Conservation (phyloP, 1,140 invertebrate species). For the Atopsyche davidsoni region DNA sequence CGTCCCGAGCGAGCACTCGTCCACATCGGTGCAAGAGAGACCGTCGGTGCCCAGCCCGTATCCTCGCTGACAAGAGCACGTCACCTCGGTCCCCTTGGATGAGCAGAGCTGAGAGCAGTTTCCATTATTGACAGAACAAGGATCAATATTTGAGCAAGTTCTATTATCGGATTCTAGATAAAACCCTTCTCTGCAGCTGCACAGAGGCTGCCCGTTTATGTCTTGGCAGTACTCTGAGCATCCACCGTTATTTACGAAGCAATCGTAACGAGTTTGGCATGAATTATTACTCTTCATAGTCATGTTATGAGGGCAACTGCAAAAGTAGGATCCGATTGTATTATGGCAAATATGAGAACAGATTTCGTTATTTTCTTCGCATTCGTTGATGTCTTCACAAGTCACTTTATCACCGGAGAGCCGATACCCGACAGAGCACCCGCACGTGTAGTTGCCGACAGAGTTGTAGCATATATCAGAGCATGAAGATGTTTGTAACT, state of each 20-base stretch:
- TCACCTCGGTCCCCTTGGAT: constrained; percentile 41
- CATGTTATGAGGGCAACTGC: constrained; percentile 57
- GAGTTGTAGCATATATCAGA: constrained; percentile 69
- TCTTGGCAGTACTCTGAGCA: constrained; percentile 45
- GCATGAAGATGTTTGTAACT: constrained; percentile 63
- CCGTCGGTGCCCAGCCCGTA: constrained; percentile 36
- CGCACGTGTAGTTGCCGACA: constrained; percentile 65
- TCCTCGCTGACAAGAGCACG: constrained; percentile 50
- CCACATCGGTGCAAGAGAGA: constrained; percentile 49
- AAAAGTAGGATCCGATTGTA: constrained; percentile 63
- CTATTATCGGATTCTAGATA: constrained; percentile 39
- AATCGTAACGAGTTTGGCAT: constrained; percentile 55
- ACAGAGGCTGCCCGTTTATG: constrained; percentile 40
- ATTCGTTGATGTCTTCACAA: constrained; percentile 65
- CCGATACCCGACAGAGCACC: constrained; percentile 59
- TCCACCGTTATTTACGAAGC: constrained; percentile 41
- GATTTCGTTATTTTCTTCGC: constrained; percentile 52
- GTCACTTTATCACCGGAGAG: constrained; percentile 49
- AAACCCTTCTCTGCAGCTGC: constrained; percentile 46
- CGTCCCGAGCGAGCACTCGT: constrained; percentile 61
- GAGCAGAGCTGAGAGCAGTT: constrained; percentile 50
- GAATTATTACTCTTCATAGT: not conserved
- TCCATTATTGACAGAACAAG: constrained; percentile 50
- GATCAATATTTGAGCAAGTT: constrained; percentile 53
- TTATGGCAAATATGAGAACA: constrained; percentile 59